Evolutionary conservation across 2,888 invertebrate genomes (phyloP), one percentile per base, ranked within the genome.

Genomic region (Chloroclystis v-ata): DNA sequence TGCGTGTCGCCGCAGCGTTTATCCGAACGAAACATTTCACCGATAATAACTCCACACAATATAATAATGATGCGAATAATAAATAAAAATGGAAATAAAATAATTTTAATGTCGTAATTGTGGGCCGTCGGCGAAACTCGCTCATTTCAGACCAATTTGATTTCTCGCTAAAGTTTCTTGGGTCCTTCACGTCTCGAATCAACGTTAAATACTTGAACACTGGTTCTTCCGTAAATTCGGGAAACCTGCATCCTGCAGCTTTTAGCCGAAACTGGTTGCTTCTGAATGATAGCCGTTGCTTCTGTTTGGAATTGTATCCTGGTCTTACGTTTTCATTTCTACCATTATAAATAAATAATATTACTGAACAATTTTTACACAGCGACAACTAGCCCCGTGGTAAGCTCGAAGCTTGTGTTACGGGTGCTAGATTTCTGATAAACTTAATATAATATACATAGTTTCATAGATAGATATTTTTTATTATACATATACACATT

Each of bases 1-100:
- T 79, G 83, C 85, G 86, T 84, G 84, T 79, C 78, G 78, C 65
- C 72, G 65, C 64, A 61, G 60, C 87, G 83, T 87, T 86, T 86
- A 86, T 84, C 87, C 78, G 79, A 85, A 86, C 86, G 86, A 86
- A 87, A 82, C 86, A 84, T 87, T 87, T 87, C 86, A 77, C 84
- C 85, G 83, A 86, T 87, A 87, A 86, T 87, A 84, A 87, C 85
- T 83, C 85, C 82, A 84, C 85, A 85, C 84, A 87, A 87, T 86
- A 86, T 86, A 87, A 87, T 87, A 86, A 87, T 86, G 85, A 86
- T 85, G 84, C 86, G 85, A 87, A 87, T 86, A 87, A 87, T 87
- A 86, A 85, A 85, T 85, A 86, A 86, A 86, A 86, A 85, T 82
- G 78, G 78, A 87, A 86, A 85, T 85, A 86, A 85, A 87, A 85